Evolutionary conservation across 2,113 vertebrate species (phyloP).

Genomic region (Lasiurus cinereus): DNA sequence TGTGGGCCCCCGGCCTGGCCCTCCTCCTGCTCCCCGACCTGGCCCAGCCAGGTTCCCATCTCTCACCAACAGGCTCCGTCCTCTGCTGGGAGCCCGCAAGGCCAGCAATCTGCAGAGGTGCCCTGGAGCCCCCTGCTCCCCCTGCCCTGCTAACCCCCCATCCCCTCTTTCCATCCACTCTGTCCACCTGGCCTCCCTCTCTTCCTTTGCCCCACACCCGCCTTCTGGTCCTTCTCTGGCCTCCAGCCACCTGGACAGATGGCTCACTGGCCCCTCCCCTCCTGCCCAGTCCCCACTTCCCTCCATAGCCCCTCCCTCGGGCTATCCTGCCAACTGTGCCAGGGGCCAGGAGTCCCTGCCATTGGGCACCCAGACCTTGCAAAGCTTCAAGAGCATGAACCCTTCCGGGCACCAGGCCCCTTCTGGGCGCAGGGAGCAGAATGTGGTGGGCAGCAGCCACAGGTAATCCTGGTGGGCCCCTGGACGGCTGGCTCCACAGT

Average conservation of each 20-base stretch:
- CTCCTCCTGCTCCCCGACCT: neutral
- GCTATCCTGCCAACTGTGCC: neutral
- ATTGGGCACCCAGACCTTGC: neutral
- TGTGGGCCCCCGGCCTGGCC: neutral
- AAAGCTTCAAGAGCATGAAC: neutral
- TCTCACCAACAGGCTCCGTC: neutral
- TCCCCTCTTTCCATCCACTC: neutral
- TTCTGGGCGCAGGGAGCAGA: rapidly evolving
- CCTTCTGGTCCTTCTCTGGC: neutral
- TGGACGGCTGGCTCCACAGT: neutral
- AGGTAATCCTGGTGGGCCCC: neutral
- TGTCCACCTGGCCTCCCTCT: no score
- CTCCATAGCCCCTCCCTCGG: rapidly evolving
- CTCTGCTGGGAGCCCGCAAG: neutral
- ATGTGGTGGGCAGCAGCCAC: rapidly evolving
- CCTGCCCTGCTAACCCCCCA: neutral
- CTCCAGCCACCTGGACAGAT: neutral
- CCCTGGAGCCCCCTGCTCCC: neutral
- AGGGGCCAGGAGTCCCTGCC: neutral
- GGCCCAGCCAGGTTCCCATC: neutral
- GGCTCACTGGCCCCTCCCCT: neutral
- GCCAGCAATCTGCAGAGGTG: no score
- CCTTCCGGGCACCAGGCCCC: neutral
- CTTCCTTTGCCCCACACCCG: neutral
- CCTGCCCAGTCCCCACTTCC: neutral